Evolutionary conservation across 2,888 invertebrate species (phyloP), one percentile per base, ranked within the genome.

Genomic region (Mythimna impura): DNA sequence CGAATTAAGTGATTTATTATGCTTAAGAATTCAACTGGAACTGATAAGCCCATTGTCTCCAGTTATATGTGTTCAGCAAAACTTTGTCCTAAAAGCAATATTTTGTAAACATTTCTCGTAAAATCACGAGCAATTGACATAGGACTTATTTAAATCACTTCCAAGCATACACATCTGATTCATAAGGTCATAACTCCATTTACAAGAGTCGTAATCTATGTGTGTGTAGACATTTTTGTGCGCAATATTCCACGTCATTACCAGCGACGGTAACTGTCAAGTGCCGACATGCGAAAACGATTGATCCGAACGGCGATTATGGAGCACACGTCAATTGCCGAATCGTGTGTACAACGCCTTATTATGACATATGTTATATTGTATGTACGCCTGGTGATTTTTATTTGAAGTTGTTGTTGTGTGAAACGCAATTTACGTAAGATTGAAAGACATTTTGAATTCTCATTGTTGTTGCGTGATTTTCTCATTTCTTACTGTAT

Each of bases 171-270:
- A 34, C 43, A 20, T 79, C 40, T 12, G 3, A 25, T 34, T 71
- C 70, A 40, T 69, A 78, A 70, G 14, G 36, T 73, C 22, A 50
- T 71, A 60, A 34, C 22, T 43, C 14, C 30, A 8, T 34, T 10
- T 78, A 71, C 71, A 71, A 71, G 79, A 40, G 30, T 40, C 20
- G 57, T 43, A 20, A 60, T 60, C 30, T 34, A 7, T 43, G n/a
- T 30, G 17, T 40, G 50, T 55, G 43, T 52, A 58, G 25, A 43
- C 55, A 66, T 78, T 66, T 82, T 64, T 60, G n/a, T 30, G 58
- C 50, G 66, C 81, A 77, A 69, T 77, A 82, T 64, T 82, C 40
- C 62, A 30, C 62, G 50, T 78, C 80, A 78, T 83, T 82, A 78
- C 64, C 54, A 64, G 12, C 20, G 54, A 63, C 57, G 62, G 25